Conservation (phyloP, 2,113 vertebrate genomes). For the Melanerpes formicivorus region DNA sequence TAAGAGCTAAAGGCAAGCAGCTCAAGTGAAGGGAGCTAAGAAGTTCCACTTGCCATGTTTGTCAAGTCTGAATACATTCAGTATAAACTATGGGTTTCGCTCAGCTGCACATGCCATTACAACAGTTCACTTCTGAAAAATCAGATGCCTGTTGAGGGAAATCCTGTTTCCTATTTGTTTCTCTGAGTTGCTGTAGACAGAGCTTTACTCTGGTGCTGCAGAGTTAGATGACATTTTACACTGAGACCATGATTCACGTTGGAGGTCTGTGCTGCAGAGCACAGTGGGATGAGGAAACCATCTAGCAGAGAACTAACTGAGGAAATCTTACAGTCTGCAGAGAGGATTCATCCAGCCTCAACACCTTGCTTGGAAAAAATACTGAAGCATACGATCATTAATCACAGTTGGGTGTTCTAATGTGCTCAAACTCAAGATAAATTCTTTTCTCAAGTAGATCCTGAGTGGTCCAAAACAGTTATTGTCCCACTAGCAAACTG, state of each 20-base stretch:
- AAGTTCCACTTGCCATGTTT: background rate
- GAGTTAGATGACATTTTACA: background rate
- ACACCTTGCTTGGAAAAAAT: background rate
- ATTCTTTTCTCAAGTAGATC: background rate
- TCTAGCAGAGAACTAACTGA: background rate
- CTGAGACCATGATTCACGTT: fast-evolving
- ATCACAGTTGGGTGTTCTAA: background rate
- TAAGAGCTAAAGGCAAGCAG: background rate
- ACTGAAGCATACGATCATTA: background rate
- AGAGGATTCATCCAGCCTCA: background rate
- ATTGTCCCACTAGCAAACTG: background rate
- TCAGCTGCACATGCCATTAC: background rate
- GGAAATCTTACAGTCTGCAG: background rate
- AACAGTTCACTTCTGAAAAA: background rate
- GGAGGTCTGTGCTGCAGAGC: background rate
- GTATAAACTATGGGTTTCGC: background rate
- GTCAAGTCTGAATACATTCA: background rate
- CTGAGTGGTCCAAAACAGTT: background rate
- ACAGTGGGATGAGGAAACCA: fast-evolving
- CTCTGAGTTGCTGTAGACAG: background rate
- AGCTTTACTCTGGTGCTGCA: fast-evolving
- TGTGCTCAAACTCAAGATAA: background rate
- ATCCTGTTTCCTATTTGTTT: constrained; percentile 43
- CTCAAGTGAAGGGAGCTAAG: background rate
- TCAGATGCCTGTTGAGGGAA: background rate